phyloP scores from a whole-genome alignment of 2,797 vertebrate species.

The Acropternis orthonyx region DNA sequence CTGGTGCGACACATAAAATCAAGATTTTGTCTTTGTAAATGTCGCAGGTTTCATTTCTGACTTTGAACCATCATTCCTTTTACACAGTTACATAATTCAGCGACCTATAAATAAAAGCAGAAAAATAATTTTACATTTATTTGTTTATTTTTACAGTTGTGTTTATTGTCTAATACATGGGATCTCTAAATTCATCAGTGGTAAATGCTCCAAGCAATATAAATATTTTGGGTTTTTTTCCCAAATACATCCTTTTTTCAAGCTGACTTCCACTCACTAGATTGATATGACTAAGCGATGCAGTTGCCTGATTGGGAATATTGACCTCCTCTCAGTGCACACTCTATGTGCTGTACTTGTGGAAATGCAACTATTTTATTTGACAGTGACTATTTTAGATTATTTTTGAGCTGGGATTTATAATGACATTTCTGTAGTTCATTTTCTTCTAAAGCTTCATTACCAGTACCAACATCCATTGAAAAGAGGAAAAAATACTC shows the following conservation, averaged over 20 bases:
- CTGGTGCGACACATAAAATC: not conserved
- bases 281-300: not conserved
- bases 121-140: not conserved
- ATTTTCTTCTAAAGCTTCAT: not conserved
- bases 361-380: not conserved
- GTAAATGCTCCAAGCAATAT: not conserved
- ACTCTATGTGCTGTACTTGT: not conserved
- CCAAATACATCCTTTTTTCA: not conserved
- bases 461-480: not conserved
- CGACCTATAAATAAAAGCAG: not conserved
- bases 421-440: not conserved
- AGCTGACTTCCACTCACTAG: not conserved
- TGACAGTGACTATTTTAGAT: not conserved
- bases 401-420: not conserved
- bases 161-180: not conserved
- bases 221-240: fast-evolving
- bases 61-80: not conserved
- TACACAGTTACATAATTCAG: not conserved
- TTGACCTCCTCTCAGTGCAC: not conserved
- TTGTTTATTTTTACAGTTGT: not conserved
- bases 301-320: not conserved
- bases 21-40: not conserved
- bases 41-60: not conserved
- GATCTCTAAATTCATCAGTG: not conserved
- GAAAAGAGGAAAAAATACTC: not conserved